phyloP scores from a whole-genome alignment of 2,113 vertebrate species.

The Apodemus sylvaticus region DNA sequence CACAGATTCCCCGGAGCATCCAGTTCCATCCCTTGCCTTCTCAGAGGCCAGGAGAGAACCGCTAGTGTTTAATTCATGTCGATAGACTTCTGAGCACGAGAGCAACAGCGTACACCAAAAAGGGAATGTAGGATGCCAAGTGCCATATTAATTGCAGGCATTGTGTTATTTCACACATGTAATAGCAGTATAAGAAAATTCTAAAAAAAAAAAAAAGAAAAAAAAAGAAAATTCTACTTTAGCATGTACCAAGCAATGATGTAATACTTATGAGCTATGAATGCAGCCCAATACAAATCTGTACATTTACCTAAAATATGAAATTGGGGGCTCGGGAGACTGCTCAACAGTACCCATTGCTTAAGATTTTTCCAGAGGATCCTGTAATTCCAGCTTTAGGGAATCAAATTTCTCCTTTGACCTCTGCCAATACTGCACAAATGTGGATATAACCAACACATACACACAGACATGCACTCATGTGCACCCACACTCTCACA shows the following conservation, averaged over 20 bases:
- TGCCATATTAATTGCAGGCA: neutral
- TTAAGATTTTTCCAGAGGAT: neutral
- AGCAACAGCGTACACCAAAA: neutral
- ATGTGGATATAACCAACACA: neutral
- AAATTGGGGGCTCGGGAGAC: neutral
- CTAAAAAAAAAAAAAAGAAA: too few relatives aligned
- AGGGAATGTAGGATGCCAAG: neutral
- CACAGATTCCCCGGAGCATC: neutral
- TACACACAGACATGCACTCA: neutral
- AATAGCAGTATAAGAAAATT: neutral
- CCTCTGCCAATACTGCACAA: neutral
- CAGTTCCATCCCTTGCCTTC: too few relatives aligned
- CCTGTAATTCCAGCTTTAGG: neutral
- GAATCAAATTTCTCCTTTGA: neutral
- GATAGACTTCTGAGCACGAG: neutral
- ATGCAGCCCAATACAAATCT: neutral
- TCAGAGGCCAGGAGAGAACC: neutral
- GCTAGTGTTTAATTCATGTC: neutral
- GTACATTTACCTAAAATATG: neutral
- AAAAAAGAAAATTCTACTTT: neutral
- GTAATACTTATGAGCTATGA: neutral
- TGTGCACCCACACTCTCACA: neutral
- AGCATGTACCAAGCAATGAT: neutral
- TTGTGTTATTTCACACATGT: neutral
- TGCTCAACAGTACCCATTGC: neutral